These are phyloP conservation scores for Buphagus erythrorhynchus DNA, from an alignment of 2,797 vertebrate species.

Conservation along the genomic window DNA sequence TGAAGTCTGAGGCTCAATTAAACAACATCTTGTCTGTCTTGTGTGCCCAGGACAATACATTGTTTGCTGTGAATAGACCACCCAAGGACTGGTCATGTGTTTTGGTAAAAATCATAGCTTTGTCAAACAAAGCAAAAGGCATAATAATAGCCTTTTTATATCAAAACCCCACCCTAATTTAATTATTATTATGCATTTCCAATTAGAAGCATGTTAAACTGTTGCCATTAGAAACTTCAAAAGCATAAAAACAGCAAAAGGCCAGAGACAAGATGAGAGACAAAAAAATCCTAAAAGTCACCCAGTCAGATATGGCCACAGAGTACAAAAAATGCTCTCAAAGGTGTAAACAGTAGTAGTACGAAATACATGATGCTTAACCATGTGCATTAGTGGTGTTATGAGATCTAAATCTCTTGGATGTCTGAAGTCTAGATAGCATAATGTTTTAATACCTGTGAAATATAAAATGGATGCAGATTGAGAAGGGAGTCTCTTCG, in stretches of 20 bases:
- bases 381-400: background rate
- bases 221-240: constrained; percentile 19
- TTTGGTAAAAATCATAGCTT: constrained; percentile 64
- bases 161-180: background rate
- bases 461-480: background rate
- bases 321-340: background rate
- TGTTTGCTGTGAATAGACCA: constrained; percentile 66
- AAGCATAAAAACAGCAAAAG: background rate
- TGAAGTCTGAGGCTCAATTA: constrained; percentile 29
- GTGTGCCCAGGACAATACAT: constrained; percentile 46
- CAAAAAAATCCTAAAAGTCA: background rate
- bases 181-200: constrained; percentile 35
- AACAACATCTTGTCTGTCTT: constrained; percentile 50
- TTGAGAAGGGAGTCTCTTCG: background rate
- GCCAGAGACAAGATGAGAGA: fast-evolving
- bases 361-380: background rate
- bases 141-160: constrained; percentile 49
- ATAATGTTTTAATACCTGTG: background rate
- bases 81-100: constrained; percentile 68
- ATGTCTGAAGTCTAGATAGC: background rate
- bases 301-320: background rate
- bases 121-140: constrained; percentile 54
- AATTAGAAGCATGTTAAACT: constrained; percentile 43
- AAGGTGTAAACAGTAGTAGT: background rate
- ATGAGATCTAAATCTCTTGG: background rate